Evolutionary conservation across 1,140 invertebrate species (phyloP), one percentile per base, ranked within the genome.

Genomic region (Anadara kagoshimensis): DNA sequence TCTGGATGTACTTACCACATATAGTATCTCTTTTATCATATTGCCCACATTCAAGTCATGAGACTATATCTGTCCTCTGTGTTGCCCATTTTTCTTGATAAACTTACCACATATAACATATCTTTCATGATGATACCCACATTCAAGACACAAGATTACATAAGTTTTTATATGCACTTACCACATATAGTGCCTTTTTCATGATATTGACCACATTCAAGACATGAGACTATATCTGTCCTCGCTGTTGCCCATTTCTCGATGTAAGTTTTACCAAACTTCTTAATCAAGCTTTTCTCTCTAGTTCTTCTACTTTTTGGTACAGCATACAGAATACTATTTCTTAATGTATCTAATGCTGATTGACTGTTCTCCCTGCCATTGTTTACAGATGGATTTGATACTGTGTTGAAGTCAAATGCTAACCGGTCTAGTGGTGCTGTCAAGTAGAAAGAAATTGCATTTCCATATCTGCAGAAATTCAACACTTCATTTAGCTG

Each of bases 181-280:
- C 62, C 62, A 51, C 62, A 64, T 29, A 64, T 64, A 51, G 45
- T 51, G 14, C 62, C 53, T 22, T 53, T 64, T 53, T 64, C 62
- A 64, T 64, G 62, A 45, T 49, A 64, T n/a, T 64, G 62, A 10
- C 62, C 62, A 51, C 62, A 64, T 53, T 64, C 62, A 11, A 53
- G 20, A 41, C 62, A 64, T 49, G 51, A 51, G 1, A 64, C 36
- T 5, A 64, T 18, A 41, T 53, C 53, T 20, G 29, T 51, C 18
- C 53, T 64, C 0, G 51, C 41, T 11, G 49, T 20, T 11, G 51
- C 20, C 44, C 16, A 51, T 53, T 16, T 51, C n/a, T 51, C n/a
- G 26, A 64, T 64, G 26, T 24, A 12, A 36, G 49, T 24, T 36
- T 53, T n/a, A 36, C 68, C 68, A 51, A 70, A 54, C 51, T 63